Conservation (phyloP, 1,140 invertebrate species). For the Drosophila serrata region DNA sequence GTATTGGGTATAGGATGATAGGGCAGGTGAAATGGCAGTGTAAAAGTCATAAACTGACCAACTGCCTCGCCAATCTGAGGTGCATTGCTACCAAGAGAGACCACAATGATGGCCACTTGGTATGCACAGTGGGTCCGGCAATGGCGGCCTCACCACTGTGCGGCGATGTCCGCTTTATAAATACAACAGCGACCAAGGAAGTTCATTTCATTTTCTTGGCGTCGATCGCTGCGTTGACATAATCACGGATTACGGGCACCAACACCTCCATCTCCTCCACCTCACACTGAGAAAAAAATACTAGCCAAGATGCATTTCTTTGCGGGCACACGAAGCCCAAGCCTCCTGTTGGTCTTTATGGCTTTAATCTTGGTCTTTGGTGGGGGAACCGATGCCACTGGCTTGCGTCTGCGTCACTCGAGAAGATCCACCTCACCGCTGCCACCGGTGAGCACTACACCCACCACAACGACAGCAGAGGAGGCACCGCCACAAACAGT, state of each 20-base stretch:
- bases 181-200: conserved; percentile 83
- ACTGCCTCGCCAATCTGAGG: conserved; percentile 30
- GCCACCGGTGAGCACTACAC: conserved; percentile 19
- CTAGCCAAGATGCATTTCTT: conserved; percentile 29
- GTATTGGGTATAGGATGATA: not conserved
- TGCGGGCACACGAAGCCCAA: conserved; percentile 22
- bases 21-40: conserved; percentile 71
- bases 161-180: conserved; percentile 80
- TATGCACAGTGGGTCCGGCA: conserved; percentile 51
- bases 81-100: conserved; percentile 3
- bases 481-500: conserved; percentile 3
- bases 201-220: conserved; percentile 82
- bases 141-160: conserved; percentile 22
- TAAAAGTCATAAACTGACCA: conserved; percentile 76
- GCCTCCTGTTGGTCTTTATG: conserved; percentile 18
- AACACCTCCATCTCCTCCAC: not conserved
- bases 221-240: conserved; percentile 73
- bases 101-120: conserved; percentile 29
- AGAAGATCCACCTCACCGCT: conserved; percentile 44
- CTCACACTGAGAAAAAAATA: not conserved
- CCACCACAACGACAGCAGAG: conserved; percentile 27
- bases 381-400: conserved; percentile 5
- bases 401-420: conserved; percentile 46
- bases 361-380: conserved; percentile 24
- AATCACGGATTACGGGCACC: conserved; percentile 48